phyloP scores from a whole-genome alignment of 2,113 vertebrate genomes.

The Scophthalmus maximus region DNA sequence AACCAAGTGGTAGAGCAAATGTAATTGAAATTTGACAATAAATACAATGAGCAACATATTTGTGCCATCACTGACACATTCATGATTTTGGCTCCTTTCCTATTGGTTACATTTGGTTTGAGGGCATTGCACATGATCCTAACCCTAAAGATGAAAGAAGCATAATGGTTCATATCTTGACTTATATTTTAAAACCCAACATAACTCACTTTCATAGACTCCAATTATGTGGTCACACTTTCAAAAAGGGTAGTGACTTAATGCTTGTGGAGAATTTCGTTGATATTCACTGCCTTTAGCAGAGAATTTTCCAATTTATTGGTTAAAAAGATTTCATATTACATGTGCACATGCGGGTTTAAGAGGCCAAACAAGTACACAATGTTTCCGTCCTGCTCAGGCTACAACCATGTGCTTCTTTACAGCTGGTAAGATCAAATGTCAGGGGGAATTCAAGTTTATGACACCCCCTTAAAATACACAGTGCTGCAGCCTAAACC shows the following conservation, averaged over 20 bases:
- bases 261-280: conserved; percentile 12
- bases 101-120: too few relatives aligned
- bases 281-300: not conserved
- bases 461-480: conserved; percentile 17
- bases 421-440: conserved; percentile 20
- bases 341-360: not conserved
- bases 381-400: conserved; percentile 12
- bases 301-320: not conserved
- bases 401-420: conserved; percentile 14
- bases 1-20: not conserved
- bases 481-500: not conserved
- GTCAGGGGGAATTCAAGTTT: conserved; percentile 37
- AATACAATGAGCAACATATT: not conserved
- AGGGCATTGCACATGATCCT: not conserved
- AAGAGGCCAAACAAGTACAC: conserved; percentile 5
- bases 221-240: conserved; percentile 1
- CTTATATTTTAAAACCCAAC: not conserved
- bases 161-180: conserved; percentile 21
- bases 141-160: not conserved
- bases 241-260: conserved; percentile 18
- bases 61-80: not conserved
- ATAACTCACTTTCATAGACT: not conserved
- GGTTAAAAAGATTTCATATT: conserved; percentile 5
- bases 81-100: too few relatives aligned
- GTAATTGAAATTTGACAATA: not conserved